Percentiles rank a stretch among this genome's conserved stretches.
Conservation (phyloP, 2,888 invertebrate species). For the Tipula confusa region DNA sequence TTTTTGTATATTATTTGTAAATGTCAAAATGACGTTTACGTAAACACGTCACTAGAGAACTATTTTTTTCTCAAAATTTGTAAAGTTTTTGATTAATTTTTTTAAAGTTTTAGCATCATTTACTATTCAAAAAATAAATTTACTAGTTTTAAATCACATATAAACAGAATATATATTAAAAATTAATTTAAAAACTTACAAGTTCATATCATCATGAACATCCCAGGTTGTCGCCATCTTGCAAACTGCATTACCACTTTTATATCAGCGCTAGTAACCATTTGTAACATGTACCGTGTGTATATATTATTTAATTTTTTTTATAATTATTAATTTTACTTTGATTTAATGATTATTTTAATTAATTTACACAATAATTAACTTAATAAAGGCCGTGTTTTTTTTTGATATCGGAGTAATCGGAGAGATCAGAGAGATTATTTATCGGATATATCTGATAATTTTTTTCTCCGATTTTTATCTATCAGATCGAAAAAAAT, state of each 20-base stretch:
- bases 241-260: background rate
- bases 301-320: background rate
- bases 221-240: constrained; percentile 38
- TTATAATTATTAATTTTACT: background rate
- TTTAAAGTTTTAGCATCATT: background rate
- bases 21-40: constrained; percentile 12
- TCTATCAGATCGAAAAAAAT: no score
- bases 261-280: background rate
- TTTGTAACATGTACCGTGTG: background rate
- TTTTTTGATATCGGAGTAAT: no score
- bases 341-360: background rate
- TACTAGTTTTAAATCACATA: background rate
- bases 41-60: constrained; percentile 1
- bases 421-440: no score
- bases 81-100: background rate
- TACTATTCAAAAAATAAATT: background rate
- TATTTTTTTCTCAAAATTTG: background rate
- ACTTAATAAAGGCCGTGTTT: no score
- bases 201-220: constrained; percentile 68
- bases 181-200: constrained; percentile 54
- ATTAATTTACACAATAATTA: background rate
- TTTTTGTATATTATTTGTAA: background rate
- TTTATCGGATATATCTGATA: no score
- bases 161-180: background rate
- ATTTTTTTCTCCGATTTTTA: no score